Evolutionary conservation across 2,888 invertebrate species (phyloP), one percentile per base, ranked within the genome.

Genomic region (Andricus quercusramuli): DNA sequence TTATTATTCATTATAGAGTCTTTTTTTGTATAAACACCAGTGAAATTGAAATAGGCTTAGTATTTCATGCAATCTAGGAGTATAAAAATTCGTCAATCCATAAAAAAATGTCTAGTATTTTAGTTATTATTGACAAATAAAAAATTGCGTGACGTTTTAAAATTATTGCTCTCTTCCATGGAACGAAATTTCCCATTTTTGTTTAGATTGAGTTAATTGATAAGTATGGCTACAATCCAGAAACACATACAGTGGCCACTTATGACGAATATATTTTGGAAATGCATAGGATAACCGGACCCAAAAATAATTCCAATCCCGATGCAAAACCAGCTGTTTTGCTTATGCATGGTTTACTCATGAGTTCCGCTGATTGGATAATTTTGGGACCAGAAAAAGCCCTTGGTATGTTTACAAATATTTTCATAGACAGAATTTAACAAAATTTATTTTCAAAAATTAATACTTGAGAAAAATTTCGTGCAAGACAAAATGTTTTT

Each of bases 201-300:
- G 25, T 29, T 29, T 85, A 93, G 94, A 86, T 87, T 0, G 93
- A 94, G 78, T 90, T 96, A 32, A 93, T 96, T 0, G 89, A 89
- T 20, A 95, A 95, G 86, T 95, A 96, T 88, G 94, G 95, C 0
- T 96, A 96, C 89, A 94, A 94, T 0, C 90, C 94, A 0, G 96
- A 96, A 91, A 93, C 93, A 17, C 95, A 96, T 89, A 90, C 90
- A 3, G 94, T 96, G 0, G 93, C 92, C 5, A 98, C 98, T 0
- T 90, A 93, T 4, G 98, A 98, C 93, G 97, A 96, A 3, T 98
- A 97, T 89, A 94, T 97, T 22, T 93, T 98, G 82, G 94, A 94
- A 80, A 87, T 97, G 89, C 97, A 97, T 90, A 94, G 97, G 62
- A 96, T 98, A 70, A 94, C 94, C 0, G 94, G 94, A 37, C 94